Base-by-base conservation (phyloP, 2,888 invertebrate genomes). In the Scotopteryx bipunctaria region DNA sequence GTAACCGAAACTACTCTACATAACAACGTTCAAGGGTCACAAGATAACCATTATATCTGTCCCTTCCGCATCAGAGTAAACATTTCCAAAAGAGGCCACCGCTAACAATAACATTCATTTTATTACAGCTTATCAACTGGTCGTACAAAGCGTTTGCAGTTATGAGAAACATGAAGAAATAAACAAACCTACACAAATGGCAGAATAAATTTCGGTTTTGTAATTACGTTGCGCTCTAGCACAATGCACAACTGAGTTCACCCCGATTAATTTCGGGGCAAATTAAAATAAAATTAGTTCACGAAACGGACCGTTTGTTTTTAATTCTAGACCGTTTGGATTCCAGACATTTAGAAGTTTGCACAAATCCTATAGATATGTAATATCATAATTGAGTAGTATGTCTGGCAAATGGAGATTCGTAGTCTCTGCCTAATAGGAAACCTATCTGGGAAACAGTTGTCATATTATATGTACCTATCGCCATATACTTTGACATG, bases 71-170 rank as follows among this genome's bases (percentile, higher is more conserved):
- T 8, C 15, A 32, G 15, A 42, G 32, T 23, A 32, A 42, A 42
- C 32, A 32, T 42, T 32, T 43, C n/a, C 32, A 36, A 36, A 43
- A 13, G 23, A 41, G 33, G 13, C 21, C 8, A 23, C 9, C 11
- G 42, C 27, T 47, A 45, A 41, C 51, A 40, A 50, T 37, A 43
- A 35, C 33, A 46, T 52, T 25, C 43, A 44, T 64, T 71, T 63
- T 57, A 60, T 86, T 86, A 64, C 83, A 91, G 91, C 81, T 91
- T 44, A 88, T 91, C 71, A 90, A 91, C 71, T 91, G 91, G 91
- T 79, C 91, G 5, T 91, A 90, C 70, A 91, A 91, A 78, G 89
- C 86, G 1, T 91, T 91, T 60, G 90, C 91, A 42, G 87, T 91
- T 9, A 88, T 91, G 79, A 81, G 87, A 31, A 88, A 86, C 55